Evolutionary conservation across 1,140 invertebrate genomes (phyloP).

Genomic region (Proctacanthus coquilletti): DNA sequence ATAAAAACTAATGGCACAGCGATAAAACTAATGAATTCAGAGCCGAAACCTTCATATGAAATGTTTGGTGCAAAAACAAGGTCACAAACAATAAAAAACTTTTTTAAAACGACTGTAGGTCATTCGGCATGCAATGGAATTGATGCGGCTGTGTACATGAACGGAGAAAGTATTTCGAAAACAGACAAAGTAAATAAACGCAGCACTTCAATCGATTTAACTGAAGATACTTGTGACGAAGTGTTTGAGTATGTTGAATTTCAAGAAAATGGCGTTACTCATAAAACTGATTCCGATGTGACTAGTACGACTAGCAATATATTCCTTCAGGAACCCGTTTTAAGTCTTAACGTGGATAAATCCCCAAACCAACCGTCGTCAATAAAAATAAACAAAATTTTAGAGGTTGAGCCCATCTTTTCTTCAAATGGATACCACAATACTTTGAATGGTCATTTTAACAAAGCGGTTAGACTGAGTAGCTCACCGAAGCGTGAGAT

Average conservation of each 20-base stretch:
- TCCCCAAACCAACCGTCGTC: conserved; percentile 26
- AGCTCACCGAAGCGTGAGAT: conserved; percentile 9
- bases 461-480: conserved; percentile 25
- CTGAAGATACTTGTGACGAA: conserved; percentile 15
- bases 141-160: too few relatives aligned
- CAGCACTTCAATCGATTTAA: conserved; percentile 18
- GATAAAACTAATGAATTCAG: too few relatives aligned
- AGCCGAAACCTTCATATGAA: too few relatives aligned
- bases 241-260: neutral
- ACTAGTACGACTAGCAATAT: conserved; percentile 13
- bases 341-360: conserved; percentile 26
- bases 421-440: conserved; percentile 9
- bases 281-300: too few relatives aligned
- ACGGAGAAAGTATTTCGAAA: too few relatives aligned
- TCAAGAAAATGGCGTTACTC: too few relatives aligned
- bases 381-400: conserved; percentile 25
- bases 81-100: too few relatives aligned
- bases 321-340: conserved; percentile 26
- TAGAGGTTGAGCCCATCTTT: conserved; percentile 21
- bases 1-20: conserved; percentile 1
- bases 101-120: too few relatives aligned
- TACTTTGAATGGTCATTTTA: conserved; percentile 21
- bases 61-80: neutral
- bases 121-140: too few relatives aligned
- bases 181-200: too few relatives aligned